These are phyloP conservation scores for Cerceris rybyensis DNA, from an alignment of 2,888 invertebrate genomes.

Conservation along the genomic window DNA sequence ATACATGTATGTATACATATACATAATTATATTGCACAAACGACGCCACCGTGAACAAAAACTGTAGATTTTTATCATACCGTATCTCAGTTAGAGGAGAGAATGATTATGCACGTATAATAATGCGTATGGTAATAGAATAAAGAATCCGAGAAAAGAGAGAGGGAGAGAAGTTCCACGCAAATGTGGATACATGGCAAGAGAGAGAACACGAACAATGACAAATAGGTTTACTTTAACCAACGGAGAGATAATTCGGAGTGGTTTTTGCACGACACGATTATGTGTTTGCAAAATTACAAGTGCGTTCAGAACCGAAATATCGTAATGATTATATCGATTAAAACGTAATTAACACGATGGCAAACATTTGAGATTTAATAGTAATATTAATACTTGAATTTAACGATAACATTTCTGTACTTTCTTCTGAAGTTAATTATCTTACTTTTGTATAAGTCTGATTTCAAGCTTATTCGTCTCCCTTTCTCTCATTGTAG, in stretches of 20 bases:
- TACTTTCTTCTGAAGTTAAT: not conserved
- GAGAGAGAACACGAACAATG: not conserved
- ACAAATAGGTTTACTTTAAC: not conserved
- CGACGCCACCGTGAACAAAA: conserved; percentile 24
- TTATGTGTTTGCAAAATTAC: too few species aligned
- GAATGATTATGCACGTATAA: conserved; percentile 1
- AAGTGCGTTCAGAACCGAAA: too few species aligned
- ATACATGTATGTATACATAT: conserved; percentile 3
- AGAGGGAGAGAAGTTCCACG: not conserved
- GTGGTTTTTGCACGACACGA: too few species aligned
- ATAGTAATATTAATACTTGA: not conserved
- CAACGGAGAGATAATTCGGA: too few species aligned
- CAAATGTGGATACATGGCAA: not conserved
- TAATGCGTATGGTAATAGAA: conserved; percentile 4
- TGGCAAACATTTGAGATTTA: not conserved
- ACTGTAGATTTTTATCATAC: conserved; percentile 32
- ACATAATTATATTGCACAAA: conserved; percentile 9
- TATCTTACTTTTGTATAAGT: not conserved
- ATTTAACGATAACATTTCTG: too few species aligned
- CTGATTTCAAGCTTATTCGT: not conserved
- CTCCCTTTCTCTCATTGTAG: not conserved
- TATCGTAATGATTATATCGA: too few species aligned
- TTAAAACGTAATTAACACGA: too few species aligned
- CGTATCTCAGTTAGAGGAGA: conserved; percentile 10
- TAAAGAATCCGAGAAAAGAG: not conserved